Conservation (phyloP, 2,113 vertebrate genomes). For the Pelmatolapia mariae region DNA sequence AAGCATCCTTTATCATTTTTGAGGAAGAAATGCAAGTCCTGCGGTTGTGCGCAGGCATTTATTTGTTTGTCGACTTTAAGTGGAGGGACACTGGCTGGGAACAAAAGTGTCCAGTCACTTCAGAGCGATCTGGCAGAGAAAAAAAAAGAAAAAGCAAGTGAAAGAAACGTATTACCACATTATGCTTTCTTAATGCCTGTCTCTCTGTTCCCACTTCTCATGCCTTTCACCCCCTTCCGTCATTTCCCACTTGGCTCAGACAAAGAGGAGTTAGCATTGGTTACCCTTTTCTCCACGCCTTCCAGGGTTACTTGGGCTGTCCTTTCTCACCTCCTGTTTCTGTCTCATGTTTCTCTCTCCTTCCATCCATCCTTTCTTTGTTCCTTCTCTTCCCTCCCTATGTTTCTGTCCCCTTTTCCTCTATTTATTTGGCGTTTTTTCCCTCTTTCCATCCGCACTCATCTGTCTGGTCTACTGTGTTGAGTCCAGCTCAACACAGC, state of each 20-base stretch:
- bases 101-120: constrained; percentile 61
- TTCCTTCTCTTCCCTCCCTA: not conserved
- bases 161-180: constrained; percentile 64
- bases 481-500: not conserved
- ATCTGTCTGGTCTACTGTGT: not conserved
- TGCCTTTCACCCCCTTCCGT: constrained; percentile 1
- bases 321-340: constrained; percentile 42
- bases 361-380: not conserved
- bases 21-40: not conserved
- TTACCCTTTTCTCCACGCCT: constrained; percentile 50
- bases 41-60: constrained; percentile 39
- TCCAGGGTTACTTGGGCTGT: constrained; percentile 25
- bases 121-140: constrained; percentile 17
- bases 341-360: constrained; percentile 8
- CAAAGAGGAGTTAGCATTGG: constrained; percentile 52
- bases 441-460: not conserved
- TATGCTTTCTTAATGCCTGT: constrained; percentile 55
- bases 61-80: constrained; percentile 22
- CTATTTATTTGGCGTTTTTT: not conserved
- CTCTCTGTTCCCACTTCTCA: constrained; percentile 21
- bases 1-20: constrained; percentile 10
- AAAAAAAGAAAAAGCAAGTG: constrained; percentile 33
- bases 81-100: constrained; percentile 17
- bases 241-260: constrained; percentile 45
- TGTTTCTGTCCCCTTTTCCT: not conserved